phyloP scores from a whole-genome alignment of 2,888 invertebrate genomes.

The Eupithecia subfuscata region DNA sequence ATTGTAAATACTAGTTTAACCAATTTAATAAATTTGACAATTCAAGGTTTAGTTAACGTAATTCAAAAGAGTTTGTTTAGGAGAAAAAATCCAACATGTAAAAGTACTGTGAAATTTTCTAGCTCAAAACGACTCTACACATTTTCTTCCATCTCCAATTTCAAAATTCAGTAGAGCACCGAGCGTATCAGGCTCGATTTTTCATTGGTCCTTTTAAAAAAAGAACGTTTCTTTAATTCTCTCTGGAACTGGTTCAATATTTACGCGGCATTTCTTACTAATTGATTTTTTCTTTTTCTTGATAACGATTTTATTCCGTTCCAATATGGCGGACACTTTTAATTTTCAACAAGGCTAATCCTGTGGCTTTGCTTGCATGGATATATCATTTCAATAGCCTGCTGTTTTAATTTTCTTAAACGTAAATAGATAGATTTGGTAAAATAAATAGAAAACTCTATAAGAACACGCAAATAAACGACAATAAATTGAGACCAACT shows the following conservation, averaged over 20 bases:
- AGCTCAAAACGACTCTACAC: constrained; percentile 6
- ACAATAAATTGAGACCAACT: no score
- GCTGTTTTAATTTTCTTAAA: not conserved
- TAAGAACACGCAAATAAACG: not conserved
- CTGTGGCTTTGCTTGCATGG: not conserved
- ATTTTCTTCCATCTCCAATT: constrained; percentile 57
- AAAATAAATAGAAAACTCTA: not conserved
- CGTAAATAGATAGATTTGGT: not conserved
- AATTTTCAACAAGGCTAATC: constrained; percentile 15
- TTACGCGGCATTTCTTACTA: constrained; percentile 49
- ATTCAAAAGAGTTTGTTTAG: not conserved
- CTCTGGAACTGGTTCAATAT: constrained; percentile 50
- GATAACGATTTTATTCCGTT: constrained; percentile 42
- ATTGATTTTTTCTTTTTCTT: constrained; percentile 37
- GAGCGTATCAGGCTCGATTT: constrained; percentile 68
- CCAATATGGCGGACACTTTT: constrained; percentile 26
- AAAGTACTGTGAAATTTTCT: not conserved
- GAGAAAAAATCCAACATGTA: not conserved
- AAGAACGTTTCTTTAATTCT: constrained; percentile 56
- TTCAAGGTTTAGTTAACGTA: not conserved
- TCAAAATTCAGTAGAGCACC: constrained; percentile 77
- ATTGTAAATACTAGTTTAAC: no score
- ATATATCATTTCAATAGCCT: not conserved
- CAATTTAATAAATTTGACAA: not conserved
- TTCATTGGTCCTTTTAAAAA: constrained; percentile 75